These are phyloP conservation scores for Drosophila sucinea DNA, from an alignment of 1,140 invertebrate species.

Conservation along the genomic window DNA sequence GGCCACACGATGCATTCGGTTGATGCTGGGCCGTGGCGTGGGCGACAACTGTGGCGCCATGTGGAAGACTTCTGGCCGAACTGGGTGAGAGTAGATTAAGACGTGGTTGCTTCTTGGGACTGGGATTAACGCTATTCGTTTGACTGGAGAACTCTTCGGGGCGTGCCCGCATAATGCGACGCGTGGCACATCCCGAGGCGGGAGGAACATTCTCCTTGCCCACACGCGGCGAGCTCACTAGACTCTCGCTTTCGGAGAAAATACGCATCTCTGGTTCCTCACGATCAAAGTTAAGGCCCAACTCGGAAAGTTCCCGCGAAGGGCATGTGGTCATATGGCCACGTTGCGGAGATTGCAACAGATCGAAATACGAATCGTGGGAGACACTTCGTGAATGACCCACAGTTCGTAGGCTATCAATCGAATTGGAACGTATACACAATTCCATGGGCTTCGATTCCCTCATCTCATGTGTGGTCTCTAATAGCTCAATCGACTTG, in stretches of 20 bases:
- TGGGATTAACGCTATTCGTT: constrained; percentile 84
- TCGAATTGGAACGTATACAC: constrained; percentile 78
- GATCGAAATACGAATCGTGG: constrained; percentile 96
- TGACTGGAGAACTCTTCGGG: constrained; percentile 84
- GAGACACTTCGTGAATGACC: constrained; percentile 88
- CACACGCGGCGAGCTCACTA: constrained; percentile 85
- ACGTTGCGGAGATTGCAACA: constrained; percentile 84
- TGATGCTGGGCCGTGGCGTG: constrained; percentile 4
- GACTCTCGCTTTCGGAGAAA: constrained; percentile 92
- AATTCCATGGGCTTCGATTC: constrained; percentile 81
- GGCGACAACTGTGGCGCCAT: neutral
- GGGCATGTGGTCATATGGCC: constrained; percentile 83
- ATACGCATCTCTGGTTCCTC: constrained; percentile 93
- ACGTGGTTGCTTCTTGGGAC: constrained; percentile 85
- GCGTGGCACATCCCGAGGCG: constrained; percentile 63
- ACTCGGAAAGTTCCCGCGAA: constrained; percentile 89
- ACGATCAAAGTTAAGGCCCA: constrained; percentile 91
- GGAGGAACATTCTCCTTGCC: constrained; percentile 83
- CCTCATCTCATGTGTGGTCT: constrained; percentile 57
- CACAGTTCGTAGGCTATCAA: constrained; percentile 78
- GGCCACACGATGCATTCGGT: constrained; percentile 43
- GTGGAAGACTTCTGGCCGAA: constrained; percentile 52
- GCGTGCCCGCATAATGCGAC: constrained; percentile 83
- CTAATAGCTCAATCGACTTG: constrained; percentile 80
- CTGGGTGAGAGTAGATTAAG: constrained; percentile 83